Evolutionary conservation across 92 coral and sea anemone genomes (phyloP).

Genomic region (Palythoa caribaeorum): DNA sequence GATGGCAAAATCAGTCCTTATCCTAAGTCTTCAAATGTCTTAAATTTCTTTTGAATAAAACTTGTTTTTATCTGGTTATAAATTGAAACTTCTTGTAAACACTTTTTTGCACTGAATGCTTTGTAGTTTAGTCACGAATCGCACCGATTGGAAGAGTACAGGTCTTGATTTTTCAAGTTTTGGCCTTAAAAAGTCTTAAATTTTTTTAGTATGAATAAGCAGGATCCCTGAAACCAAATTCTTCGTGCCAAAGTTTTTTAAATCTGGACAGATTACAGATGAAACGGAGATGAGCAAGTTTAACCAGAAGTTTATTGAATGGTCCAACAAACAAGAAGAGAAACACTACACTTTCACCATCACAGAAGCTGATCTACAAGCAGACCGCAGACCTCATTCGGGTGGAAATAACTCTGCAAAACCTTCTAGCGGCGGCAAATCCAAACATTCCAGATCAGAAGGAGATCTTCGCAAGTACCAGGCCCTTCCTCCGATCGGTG

Average conservation of each 20-base stretch:
- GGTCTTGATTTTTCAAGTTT: too few relatives aligned
- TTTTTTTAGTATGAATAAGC: too few relatives aligned
- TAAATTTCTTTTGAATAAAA: too few relatives aligned
- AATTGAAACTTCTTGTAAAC: too few relatives aligned
- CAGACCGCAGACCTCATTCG: slow-evolving; percentile 75
- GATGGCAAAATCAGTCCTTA: too few relatives aligned
- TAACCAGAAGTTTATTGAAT: slow-evolving; percentile 82
- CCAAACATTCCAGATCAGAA: slow-evolving; percentile 78
- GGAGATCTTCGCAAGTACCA: slow-evolving; percentile 93
- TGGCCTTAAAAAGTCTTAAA: too few relatives aligned
- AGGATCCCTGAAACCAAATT: neutral
- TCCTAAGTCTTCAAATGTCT: too few relatives aligned
- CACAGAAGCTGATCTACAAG: slow-evolving; percentile 81
- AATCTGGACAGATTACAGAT: slow-evolving; percentile 77
- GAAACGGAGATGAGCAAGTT: slow-evolving; percentile 94
- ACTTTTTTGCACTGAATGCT: too few relatives aligned
- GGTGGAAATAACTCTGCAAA: slow-evolving; percentile 72
- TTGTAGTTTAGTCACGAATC: too few relatives aligned
- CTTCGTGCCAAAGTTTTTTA: neutral
- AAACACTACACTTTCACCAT: slow-evolving; percentile 89
- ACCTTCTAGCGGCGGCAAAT: slow-evolving; percentile 48
- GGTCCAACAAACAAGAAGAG: slow-evolving; percentile 92
- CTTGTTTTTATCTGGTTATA: too few relatives aligned
- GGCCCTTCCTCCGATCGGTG: slow-evolving; percentile 92
- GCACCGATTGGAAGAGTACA: too few relatives aligned